Base-by-base conservation (phyloP, 2,888 invertebrate genomes). In the Thelaira solivaga region DNA sequence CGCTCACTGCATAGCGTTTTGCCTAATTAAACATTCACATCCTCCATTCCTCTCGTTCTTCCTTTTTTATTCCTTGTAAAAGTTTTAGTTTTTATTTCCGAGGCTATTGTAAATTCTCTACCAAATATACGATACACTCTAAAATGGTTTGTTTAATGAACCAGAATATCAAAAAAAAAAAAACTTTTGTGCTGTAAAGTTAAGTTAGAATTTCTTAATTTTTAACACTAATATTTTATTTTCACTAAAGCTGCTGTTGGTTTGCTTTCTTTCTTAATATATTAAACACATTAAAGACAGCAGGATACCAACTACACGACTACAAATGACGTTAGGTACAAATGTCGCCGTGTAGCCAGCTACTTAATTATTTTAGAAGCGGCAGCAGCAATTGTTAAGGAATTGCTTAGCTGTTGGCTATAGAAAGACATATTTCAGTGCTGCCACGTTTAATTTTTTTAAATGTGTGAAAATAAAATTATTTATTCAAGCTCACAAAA, bases 1-100 rank as follows among this genome's bases (percentile, higher is more conserved):
- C 59, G 49, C 24, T 65, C n/a, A 20, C 39, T 78, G 74, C 53
- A 45, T 59, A 74, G 47, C 49, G 74, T 74, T 74, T 65, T 65
- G 69, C 53, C 69, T 78, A 74, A 78, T 78, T 78, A 78, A 74
- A 61, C 78, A 78, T 39, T 59, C 26, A 34, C n/a, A 24, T 16
- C 57, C 18, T 45, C 31, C 8, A 22, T 47, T 13, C 34, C 16
- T 34, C 24, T 57, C n/a, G 31, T 20, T 43, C 16, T 43, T 13
- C 51, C 16, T 53, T 20, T 24, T 18, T 39, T 43, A 20, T 24
- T 22, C 31, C 2, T 20, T 39, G 20, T 24, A 24, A 22, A 31
- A 22, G 13, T 59, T 6, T 26, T 22, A 29, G 22, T 62, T 20
- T 22, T 18, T n/a, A n/a, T 41, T 31, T 22, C 5, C 29, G n/a